phyloP scores from a whole-genome alignment of 2,113 vertebrate genomes.

The Coryphaenoides rupestris region DNA sequence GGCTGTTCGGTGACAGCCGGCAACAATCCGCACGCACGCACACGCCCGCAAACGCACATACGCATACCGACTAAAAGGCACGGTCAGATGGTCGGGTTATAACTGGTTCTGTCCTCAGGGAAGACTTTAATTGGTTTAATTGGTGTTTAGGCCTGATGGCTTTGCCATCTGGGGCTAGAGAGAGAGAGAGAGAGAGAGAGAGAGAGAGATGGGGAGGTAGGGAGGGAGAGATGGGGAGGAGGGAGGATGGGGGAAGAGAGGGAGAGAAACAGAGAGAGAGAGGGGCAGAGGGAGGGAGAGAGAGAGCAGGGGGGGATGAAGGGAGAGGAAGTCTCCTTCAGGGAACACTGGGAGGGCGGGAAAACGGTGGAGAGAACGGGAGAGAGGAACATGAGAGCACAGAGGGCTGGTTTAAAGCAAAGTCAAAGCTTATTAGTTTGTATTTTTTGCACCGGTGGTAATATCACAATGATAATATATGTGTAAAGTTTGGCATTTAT shows the following conservation, averaged over 20 bases:
- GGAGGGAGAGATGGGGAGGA: constrained; percentile 39
- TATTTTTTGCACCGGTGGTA: constrained; percentile 44
- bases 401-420: constrained; percentile 10
- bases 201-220: no score
- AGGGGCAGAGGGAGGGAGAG: constrained; percentile 5
- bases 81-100: constrained; percentile 66
- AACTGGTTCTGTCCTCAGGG: constrained; percentile 64
- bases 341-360: neutral
- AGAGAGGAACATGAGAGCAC: neutral
- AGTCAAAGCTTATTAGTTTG: constrained; percentile 42
- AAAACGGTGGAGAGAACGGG: neutral
- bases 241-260: neutral
- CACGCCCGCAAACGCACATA: constrained; percentile 12
- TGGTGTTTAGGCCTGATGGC: no score
- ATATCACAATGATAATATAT: constrained; percentile 39
- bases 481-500: constrained; percentile 29
- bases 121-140: constrained; percentile 73
- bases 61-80: constrained; percentile 16
- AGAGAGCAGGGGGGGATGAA: no score
- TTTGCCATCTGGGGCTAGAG: constrained; percentile 69
- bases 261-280: constrained; percentile 26
- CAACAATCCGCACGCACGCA: neutral
- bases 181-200: constrained; percentile 27
- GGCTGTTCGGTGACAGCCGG: neutral
- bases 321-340: neutral